phyloP scores from a whole-genome alignment of 2,888 invertebrate species.

The Iselma pallidipennis region DNA sequence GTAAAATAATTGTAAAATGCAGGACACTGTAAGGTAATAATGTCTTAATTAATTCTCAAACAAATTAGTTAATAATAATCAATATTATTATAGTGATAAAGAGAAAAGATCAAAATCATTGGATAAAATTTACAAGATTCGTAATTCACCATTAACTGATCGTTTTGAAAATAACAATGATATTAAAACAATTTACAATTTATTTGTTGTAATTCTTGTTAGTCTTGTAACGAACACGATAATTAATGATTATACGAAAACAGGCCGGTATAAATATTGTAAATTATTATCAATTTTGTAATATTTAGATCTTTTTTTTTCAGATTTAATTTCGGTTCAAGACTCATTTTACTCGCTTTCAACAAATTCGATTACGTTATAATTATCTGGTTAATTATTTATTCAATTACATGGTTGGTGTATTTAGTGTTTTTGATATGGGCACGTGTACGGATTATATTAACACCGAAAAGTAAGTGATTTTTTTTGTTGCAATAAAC shows the following conservation, averaged over 20 bases:
- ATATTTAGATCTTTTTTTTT: constrained; percentile 21
- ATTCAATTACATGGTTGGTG: constrained; percentile 52
- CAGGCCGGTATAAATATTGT: constrained; percentile 63
- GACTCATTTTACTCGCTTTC: constrained; percentile 62
- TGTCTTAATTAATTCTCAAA: background rate
- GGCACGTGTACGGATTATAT: constrained; percentile 49
- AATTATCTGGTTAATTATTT: constrained; percentile 60
- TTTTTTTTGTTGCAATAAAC: background rate
- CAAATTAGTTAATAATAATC: no score
- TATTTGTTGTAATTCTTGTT: constrained; percentile 23
- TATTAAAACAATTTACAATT: constrained; percentile 29
- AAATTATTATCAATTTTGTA: background rate
- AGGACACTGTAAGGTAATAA: background rate
- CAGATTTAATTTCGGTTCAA: constrained; percentile 62
- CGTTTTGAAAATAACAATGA: constrained; percentile 27
- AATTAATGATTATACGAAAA: constrained; percentile 71
- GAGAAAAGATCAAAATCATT: background rate
- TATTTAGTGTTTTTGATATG: constrained; percentile 57
- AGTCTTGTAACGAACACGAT: constrained; percentile 44
- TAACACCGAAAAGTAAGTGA: constrained; percentile 48
- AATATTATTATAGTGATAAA: background rate
- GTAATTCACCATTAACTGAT: constrained; percentile 28
- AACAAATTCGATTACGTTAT: constrained; percentile 63
- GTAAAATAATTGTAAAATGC: background rate
- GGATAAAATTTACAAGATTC: constrained; percentile 20